Percentiles rank a stretch among this genome's conserved stretches.
Conservation (phyloP, 1,140 invertebrate species). For the Nasonia giraulti region DNA sequence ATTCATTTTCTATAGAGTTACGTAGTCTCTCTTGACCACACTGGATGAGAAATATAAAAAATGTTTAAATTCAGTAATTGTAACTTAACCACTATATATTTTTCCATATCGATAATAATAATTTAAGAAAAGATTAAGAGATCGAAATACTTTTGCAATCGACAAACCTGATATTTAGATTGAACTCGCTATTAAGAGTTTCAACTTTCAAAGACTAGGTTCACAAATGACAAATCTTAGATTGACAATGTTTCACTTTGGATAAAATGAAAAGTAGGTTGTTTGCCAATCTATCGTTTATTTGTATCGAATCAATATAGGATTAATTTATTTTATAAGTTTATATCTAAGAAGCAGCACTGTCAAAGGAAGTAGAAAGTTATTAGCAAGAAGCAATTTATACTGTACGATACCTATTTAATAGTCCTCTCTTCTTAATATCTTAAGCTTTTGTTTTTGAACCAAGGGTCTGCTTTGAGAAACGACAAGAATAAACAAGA, state of each 20-base stretch:
- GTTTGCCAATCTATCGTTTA: conserved; percentile 50
- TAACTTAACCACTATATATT: conserved; percentile 55
- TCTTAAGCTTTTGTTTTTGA: conserved; percentile 48
- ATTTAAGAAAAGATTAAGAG: conserved; percentile 51
- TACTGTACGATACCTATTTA: conserved; percentile 54
- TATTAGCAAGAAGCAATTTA: conserved; percentile 51
- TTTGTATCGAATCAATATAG: conserved; percentile 49
- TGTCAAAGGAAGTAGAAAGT: conserved; percentile 47
- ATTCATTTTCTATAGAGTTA: conserved; percentile 50
- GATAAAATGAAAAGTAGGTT: conserved; percentile 49
- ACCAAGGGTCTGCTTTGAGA: conserved; percentile 50
- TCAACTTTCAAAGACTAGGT: conserved; percentile 50
- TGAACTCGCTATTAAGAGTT: conserved; percentile 48
- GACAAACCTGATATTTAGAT: conserved; percentile 49
- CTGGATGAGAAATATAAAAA: conserved; percentile 50
- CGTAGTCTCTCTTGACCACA: conserved; percentile 48
- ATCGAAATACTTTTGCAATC: conserved; percentile 53
- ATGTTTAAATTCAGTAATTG: conserved; percentile 50
- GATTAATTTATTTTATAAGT: conserved; percentile 52
- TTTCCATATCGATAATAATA: conserved; percentile 55
- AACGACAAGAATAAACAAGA: conserved; percentile 52
- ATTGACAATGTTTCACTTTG: conserved; percentile 47
- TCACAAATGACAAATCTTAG: conserved; percentile 45
- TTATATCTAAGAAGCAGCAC: conserved; percentile 49
- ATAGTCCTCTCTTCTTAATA: conserved; percentile 55